Evolutionary conservation across 2,888 invertebrate species (phyloP).

Genomic region (Heteromurus nitidus): DNA sequence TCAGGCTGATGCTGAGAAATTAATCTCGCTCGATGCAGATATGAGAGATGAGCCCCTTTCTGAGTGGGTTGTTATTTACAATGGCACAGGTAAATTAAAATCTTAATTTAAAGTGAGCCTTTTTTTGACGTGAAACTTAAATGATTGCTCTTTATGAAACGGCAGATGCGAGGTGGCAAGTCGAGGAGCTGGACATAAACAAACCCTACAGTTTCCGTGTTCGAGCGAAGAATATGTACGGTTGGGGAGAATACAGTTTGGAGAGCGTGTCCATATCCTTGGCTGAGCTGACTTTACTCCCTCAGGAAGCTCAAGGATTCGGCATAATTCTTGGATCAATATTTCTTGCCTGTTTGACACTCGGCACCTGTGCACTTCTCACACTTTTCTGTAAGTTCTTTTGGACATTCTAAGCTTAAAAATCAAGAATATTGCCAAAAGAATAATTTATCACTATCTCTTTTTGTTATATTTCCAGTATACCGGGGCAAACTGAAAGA

Average conservation of each 20-base stretch:
- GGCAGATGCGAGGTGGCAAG: constrained; percentile 87
- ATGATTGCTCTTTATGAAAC: constrained; percentile 71
- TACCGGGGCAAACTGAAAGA: constrained; percentile 81
- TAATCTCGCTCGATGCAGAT: constrained; percentile 44
- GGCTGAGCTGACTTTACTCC: constrained; percentile 77
- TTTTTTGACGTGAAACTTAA: too few species aligned
- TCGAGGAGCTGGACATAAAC: constrained; percentile 81
- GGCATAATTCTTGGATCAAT: constrained; percentile 80
- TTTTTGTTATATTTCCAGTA: constrained; percentile 76
- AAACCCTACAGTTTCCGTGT: constrained; percentile 84
- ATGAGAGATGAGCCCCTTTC: background rate
- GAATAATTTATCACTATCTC: constrained; percentile 5
- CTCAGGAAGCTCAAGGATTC: constrained; percentile 78
- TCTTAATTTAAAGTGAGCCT: too few species aligned
- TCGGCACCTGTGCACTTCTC: constrained; percentile 55
- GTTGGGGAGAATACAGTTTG: constrained; percentile 87
- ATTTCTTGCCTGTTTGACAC: constrained; percentile 78
- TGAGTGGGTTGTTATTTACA: constrained; percentile 82
- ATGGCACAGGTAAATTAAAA: constrained; percentile 81
- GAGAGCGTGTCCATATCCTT: constrained; percentile 80
- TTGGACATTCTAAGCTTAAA: too few species aligned
- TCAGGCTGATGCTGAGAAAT: constrained; percentile 58
- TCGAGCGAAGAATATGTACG: constrained; percentile 86
- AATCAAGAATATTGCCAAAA: background rate
- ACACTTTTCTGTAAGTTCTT: constrained; percentile 46